Evolutionary conservation across 2,797 vertebrate genomes (phyloP).

Genomic region (Rachycentron canadum): DNA sequence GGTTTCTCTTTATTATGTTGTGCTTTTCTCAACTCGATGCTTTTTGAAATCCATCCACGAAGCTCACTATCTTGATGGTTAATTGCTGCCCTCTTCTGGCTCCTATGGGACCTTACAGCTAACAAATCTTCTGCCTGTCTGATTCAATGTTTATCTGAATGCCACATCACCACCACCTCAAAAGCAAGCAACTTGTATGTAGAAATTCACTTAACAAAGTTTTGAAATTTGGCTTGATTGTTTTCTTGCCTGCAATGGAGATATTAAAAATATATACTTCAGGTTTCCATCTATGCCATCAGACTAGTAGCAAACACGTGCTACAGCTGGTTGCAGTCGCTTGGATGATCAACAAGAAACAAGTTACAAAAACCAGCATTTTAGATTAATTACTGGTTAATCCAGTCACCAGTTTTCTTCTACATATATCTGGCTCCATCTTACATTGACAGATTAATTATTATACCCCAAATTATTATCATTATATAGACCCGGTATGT

Average conservation of each 20-base stretch:
- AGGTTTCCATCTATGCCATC: background rate
- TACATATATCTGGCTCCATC: background rate
- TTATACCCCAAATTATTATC: background rate
- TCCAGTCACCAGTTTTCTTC: background rate
- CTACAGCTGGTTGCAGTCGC: background rate
- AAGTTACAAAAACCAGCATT: too few relatives aligned
- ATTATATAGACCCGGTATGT: background rate
- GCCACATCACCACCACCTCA: slow-evolving; percentile 12
- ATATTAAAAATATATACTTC: background rate
- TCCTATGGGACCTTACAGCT: slow-evolving; percentile 41
- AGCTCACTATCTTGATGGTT: slow-evolving; percentile 23
- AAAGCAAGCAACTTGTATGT: too few relatives aligned
- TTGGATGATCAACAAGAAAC: too few relatives aligned
- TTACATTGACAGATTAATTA: background rate
- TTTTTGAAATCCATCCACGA: background rate
- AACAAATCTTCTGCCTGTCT: background rate
- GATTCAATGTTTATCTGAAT: background rate
- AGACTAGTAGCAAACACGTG: background rate
- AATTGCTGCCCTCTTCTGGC: slow-evolving; percentile 73
- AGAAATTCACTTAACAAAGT: background rate
- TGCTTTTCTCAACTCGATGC: background rate
- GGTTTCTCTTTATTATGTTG: background rate
- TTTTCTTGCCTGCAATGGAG: background rate
- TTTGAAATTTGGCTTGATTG: background rate
- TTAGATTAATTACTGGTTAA: background rate